Evolutionary conservation across 2,888 invertebrate genomes (phyloP), one percentile per base, ranked within the genome.

Genomic region (Scaptomyza parva): DNA sequence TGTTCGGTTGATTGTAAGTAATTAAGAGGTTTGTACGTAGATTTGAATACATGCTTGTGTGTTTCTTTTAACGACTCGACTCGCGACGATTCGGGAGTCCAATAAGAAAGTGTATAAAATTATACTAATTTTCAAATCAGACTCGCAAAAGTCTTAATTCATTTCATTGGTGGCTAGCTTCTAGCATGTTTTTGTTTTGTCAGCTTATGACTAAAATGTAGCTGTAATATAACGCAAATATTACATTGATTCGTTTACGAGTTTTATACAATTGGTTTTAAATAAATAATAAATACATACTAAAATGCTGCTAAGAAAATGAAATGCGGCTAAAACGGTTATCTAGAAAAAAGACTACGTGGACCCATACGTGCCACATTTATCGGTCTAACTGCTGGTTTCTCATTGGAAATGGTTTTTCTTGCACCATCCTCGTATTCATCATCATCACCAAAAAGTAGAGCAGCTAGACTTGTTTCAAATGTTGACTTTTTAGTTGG

Each of bases 41-140:
- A 61, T 26, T 61, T 65, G 80, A 86, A 65, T 51, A 82, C 51
- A 61, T 59, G 60, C 62, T 63, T 82, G 61, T 57, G 52, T 62
- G 44, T 72, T 58, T 37, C 3, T 17, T 17, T 52, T 57, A 54
- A 51, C n/a, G n/a, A n/a, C n/a, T n/a, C n/a, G n/a, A n/a, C n/a
- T n/a, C n/a, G 60, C 76, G 86, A 89, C 91, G 90, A 91, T 90
- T 91, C 91, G 91, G 89, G 91, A 91, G 91, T 91, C 91, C 87
- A 91, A 91, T 91, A 81, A 82, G 91, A 91, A 91, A 90, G 12
- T 45, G 4, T 7, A 22, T 17, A 37, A 9, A 7, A 1, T 9
- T 1, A 30, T 30, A 9, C 3, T n/a, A n/a, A 9, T n/a, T 90
- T 91, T 91, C 91, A 84, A 88, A 91, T 91, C 88, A 89, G 91